Evolutionary conservation across 2,797 vertebrate genomes (phyloP), one percentile per base, ranked within the genome.

Genomic region (Acanthornis magna): DNA sequence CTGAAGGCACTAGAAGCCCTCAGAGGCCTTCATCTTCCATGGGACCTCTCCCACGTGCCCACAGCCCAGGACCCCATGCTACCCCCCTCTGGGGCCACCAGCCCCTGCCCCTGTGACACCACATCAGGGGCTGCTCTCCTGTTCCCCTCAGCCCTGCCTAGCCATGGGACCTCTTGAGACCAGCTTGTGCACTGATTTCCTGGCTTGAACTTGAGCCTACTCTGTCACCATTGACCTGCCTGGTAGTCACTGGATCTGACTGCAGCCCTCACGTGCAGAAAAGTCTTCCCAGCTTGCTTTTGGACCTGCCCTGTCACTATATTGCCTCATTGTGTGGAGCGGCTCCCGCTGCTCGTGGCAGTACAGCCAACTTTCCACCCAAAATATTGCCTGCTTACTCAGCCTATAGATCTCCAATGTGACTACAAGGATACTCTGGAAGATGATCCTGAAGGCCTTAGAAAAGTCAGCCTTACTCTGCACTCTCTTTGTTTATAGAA

Each of bases 71-170:
- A 72, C 16, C 11, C 19, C n/a, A 14, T 12, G 5, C 25, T 27
- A 61, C 3, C 5, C 11, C 2, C 0, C 5, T 9, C 43, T 6
- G 0, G 0, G 5, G 45, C 26, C 26, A 47, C 47, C 58, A 67
- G 36, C 32, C 36, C 12, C 22, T 34, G 30, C 21, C 71, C 30
- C 63, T 51, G 21, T 5, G 30, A 61, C 1, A 10, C 14, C 25
- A 23, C 17, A 21, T n/a, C 25, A 40, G 22, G 15, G 19, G 51
- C 9, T 23, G 15, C 5, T 26, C 36, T 74, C 34, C 22, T 32
- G 5, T 7, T 86, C 20, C 27, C 2, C 19, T 23, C 34, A 53
- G 19, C 7, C 51, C 47, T 38, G 53, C 45, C 30, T 2, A 4
- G 27, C 20, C n/a, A 14, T 4, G 36, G 32, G 25, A 1, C 1